Evolutionary conservation across 2,113 vertebrate genomes (phyloP), one percentile per base, ranked within the genome.

Genomic region (Myrmecobius fasciatus): DNA sequence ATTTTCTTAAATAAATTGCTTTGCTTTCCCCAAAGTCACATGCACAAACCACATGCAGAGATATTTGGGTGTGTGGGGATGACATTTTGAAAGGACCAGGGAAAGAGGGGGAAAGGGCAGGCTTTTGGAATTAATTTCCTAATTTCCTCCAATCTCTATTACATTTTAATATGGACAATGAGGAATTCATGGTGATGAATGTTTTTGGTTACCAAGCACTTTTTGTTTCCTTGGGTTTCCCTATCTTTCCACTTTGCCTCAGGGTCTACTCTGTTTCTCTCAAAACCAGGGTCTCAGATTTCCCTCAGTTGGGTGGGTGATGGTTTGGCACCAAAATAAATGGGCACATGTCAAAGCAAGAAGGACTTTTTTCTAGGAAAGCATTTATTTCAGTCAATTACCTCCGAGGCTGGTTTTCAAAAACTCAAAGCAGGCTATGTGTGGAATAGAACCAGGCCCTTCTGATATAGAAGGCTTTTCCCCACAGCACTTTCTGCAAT

Each of bases 351-450:
- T 51, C 26, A 93, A 91, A 93, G 36, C 52, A 67, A 67, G 92
- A 92, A 90, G 52, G 48, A 36, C 4, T 67, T 91, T 83, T 51
- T 49, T 22, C 25, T 94, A 25, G 9, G 49, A 92, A 92, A 94
- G 0, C 2, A 92, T 94, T 95, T 95, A 88, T 53, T 93, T 92
- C 52, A 94, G 1, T 53, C 94, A 92, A 91, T 94, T 92, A 91
- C 88, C 36, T 95, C 93, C 56, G 92, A 89, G 46, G 10, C 11
- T 53, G 88, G 8, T 93, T 93, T 90, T 52, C 25, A 92, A 52
- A 94, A 89, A 88, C 56, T 25, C 89, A 90, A 26, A 53, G 3
- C 49, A 92, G 54, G 31, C 46, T 53, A 12, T 46, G 8, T 43
- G 8, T 53, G 12, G n/a, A 89, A 36, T 48, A 20, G 26, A 48